A percentile compares a stretch with the other conserved stretches of the same genome.
These are phyloP conservation scores for Polydrusus pterygomalis DNA, from an alignment of 2,888 invertebrate genomes.

Conservation along the genomic window DNA sequence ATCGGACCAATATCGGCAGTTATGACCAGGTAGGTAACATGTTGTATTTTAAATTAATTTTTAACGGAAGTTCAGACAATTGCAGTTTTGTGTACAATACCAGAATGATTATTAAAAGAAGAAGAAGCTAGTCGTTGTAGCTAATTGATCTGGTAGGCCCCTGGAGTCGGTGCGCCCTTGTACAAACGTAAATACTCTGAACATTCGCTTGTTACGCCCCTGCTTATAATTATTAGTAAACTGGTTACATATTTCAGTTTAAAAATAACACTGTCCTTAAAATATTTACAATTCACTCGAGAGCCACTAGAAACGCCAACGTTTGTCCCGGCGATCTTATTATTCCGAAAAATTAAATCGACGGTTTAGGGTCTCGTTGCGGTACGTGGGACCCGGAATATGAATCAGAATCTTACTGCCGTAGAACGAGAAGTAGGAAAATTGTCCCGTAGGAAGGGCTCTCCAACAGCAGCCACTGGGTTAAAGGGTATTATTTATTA, in stretches of 20 bases:
- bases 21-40: too few relatives aligned
- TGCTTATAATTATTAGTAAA: too few relatives aligned
- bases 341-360: conserved; percentile 40
- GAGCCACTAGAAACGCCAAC: conserved; percentile 3
- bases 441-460: conserved; percentile 26
- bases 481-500: conserved; percentile 28
- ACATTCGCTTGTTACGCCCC: too few relatives aligned
- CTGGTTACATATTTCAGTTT: neutral
- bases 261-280: neutral
- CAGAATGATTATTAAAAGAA: too few relatives aligned
- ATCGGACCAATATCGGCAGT: too few relatives aligned
- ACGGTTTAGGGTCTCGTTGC: conserved; percentile 42
- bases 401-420: conserved; percentile 44
- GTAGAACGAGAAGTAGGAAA: conserved; percentile 21
- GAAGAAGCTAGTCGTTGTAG: too few relatives aligned
- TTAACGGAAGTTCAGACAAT: too few relatives aligned
- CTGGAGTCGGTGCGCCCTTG: too few relatives aligned
- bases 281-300: conserved; percentile 22
- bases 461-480: conserved; percentile 3
- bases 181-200: too few relatives aligned
- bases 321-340: conserved; percentile 25
- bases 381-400: conserved; percentile 38
- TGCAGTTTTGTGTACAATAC: too few relatives aligned
- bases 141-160: too few relatives aligned
- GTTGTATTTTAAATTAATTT: too few relatives aligned